These are phyloP conservation scores for Oryzias curvinotus DNA, from an alignment of 2,113 vertebrate species.

Conservation along the genomic window DNA sequence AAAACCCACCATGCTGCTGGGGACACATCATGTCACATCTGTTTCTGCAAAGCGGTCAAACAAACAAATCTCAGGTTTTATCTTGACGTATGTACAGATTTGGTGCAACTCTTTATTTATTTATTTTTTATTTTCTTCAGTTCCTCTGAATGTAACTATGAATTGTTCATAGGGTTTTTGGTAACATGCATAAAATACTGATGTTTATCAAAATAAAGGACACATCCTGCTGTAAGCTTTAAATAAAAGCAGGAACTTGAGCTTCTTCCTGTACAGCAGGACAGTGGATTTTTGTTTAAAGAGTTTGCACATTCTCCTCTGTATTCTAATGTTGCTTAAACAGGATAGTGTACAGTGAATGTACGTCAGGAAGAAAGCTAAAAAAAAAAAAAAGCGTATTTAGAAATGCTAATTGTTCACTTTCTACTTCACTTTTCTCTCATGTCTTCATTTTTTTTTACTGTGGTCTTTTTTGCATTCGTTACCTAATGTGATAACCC, in stretches of 20 bases:
- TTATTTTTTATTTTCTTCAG: neutral
- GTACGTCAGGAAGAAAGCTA: conserved; percentile 6
- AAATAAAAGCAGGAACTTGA: conserved; percentile 49
- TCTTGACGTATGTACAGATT: neutral
- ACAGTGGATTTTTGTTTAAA: conserved; percentile 23
- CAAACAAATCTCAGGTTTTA: neutral
- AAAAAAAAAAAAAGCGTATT: too few species aligned
- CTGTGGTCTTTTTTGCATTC: too few species aligned
- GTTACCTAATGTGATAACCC: too few species aligned
- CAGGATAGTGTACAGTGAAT: conserved; percentile 35
- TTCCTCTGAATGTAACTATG: neutral
- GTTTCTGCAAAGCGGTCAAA: conserved; percentile 2
- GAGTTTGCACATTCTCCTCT: conserved; percentile 22
- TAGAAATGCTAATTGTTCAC: too few species aligned
- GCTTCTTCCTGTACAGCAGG: conserved; percentile 17
- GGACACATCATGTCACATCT: neutral
- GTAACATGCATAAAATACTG: too few species aligned
- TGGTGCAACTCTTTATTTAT: neutral
- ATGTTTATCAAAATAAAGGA: too few species aligned
- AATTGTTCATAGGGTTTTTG: neutral
- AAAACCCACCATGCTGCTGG: neutral
- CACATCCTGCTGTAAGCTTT: neutral
- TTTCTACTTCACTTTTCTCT: too few species aligned
- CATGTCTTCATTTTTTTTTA: too few species aligned
- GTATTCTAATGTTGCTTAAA: conserved; percentile 22